Percentiles rank a stretch among this genome's conserved stretches.
Evolutionary conservation across 2,113 vertebrate species (phyloP).

Genomic region (Montifringilla adamsi): DNA sequence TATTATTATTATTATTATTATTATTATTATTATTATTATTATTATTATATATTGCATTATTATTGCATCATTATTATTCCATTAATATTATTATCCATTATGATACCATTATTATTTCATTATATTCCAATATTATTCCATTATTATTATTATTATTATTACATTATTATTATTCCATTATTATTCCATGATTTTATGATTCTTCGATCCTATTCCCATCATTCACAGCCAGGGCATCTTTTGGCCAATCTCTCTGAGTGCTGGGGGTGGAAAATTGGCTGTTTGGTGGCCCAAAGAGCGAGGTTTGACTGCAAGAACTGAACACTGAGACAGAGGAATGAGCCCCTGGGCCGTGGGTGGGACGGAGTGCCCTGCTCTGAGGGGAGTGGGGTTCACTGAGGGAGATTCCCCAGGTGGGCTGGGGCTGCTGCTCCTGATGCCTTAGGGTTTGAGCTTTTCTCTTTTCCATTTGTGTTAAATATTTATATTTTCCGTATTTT

Average conservation of each 20-base stretch:
- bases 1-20: no score
- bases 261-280: neutral
- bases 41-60: no score
- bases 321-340: fast-evolving
- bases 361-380: fast-evolving
- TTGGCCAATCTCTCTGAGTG: neutral
- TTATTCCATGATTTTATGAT: no score
- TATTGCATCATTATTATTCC: no score
- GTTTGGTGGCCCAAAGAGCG: neutral
- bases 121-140: no score
- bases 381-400: fast-evolving
- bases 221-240: neutral
- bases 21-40: no score
- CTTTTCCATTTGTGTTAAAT: neutral
- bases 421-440: neutral
- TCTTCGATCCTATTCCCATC: neutral
- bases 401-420: fast-evolving
- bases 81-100: no score
- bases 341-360: fast-evolving
- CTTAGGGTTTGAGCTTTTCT: fast-evolving
- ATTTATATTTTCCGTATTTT: no score
- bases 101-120: no score
- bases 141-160: no score
- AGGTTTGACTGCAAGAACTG: fast-evolving
- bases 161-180: no score